Conservation (phyloP, 1,140 invertebrate genomes). For the Drosophila triauraria region DNA sequence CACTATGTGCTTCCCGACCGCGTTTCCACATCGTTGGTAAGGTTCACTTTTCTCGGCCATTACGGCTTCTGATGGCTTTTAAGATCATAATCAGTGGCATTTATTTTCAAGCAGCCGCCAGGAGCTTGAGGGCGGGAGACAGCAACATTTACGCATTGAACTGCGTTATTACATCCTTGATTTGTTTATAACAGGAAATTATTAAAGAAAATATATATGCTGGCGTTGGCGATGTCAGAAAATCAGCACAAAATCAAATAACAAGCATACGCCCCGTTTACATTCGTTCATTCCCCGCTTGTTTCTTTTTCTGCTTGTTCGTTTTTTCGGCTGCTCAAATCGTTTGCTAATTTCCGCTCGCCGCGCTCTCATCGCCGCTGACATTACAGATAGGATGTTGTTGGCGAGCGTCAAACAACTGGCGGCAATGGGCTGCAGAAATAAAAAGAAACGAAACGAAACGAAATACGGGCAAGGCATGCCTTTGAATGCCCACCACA, state of each 20-base stretch:
- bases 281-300: conserved; percentile 10
- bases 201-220: conserved; percentile 67
- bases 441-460: conserved; percentile 10
- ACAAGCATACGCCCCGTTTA: conserved; percentile 62
- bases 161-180: conserved; percentile 83
- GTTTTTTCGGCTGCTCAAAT: conserved; percentile 56
- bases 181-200: conserved; percentile 83
- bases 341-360: conserved; percentile 81
- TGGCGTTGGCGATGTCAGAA: conserved; percentile 24
- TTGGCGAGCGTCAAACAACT: conserved; percentile 44
- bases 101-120: conserved; percentile 61
- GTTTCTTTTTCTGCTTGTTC: neutral
- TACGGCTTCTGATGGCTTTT: conserved; percentile 63
- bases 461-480: conserved; percentile 29
- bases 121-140: conserved; percentile 14
- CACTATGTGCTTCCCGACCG: conserved; percentile 28
- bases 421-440: conserved; percentile 32
- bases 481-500: conserved; percentile 67
- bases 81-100: conserved; percentile 78
- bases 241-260: conserved; percentile 69
- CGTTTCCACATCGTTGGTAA: conserved; percentile 44
- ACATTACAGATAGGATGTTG: conserved; percentile 51
- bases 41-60: conserved; percentile 56
- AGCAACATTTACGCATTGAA: conserved; percentile 69
- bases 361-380: conserved; percentile 51